These are phyloP conservation scores for Corythornis leucogaster DNA, from an alignment of 2,797 vertebrate species.

Conservation along the genomic window DNA sequence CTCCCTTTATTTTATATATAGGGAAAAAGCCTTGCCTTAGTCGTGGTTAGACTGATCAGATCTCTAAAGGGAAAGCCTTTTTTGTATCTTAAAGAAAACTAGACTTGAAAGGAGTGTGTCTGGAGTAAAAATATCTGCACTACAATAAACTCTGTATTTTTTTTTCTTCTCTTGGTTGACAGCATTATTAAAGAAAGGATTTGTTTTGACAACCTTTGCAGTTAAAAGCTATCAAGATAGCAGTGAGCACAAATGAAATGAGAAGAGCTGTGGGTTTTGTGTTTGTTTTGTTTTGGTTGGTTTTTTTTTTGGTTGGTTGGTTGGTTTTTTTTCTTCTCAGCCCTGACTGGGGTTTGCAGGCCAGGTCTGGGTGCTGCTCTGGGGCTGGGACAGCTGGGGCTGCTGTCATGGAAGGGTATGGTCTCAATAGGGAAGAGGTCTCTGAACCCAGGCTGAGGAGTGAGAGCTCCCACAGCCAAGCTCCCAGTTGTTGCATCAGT, in stretches of 20 bases:
- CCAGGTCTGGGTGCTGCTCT: background rate
- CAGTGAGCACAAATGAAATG: accelerated
- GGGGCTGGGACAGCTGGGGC: background rate
- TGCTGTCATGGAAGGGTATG: background rate
- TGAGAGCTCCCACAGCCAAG: background rate
- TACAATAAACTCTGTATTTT: background rate
- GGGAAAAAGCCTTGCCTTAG: background rate
- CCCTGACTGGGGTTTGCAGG: background rate
- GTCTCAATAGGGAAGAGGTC: background rate
- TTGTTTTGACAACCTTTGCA: background rate
- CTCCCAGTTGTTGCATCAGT: background rate
- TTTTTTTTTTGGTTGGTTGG: too few species aligned
- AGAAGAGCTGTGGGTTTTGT: background rate
- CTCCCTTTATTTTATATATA: background rate
- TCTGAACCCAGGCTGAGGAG: background rate
- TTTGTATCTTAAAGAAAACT: background rate
- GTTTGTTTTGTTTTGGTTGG: too few species aligned
- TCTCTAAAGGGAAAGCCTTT: background rate
- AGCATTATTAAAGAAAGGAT: conserved; percentile 29
- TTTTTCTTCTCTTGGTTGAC: background rate
- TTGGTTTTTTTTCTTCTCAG: background rate
- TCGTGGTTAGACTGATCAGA: background rate
- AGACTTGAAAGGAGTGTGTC: conserved; percentile 13
- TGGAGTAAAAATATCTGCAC: background rate
- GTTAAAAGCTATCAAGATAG: background rate